Evolutionary conservation across 2,797 vertebrate species (phyloP), one percentile per base, ranked within the genome.

Genomic region (Synaphobranchus kaupii): DNA sequence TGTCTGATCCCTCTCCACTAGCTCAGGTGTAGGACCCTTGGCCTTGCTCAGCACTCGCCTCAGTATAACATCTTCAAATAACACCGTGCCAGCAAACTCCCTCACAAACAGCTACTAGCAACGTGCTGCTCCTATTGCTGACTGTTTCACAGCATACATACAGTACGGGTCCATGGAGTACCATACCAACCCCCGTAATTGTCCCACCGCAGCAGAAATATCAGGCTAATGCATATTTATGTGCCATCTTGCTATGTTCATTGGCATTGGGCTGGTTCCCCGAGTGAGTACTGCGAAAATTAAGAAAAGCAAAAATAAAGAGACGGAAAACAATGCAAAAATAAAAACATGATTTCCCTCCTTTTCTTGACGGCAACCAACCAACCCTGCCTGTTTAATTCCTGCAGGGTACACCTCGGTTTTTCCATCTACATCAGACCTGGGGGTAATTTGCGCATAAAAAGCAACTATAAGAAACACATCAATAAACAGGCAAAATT

Each of bases 1-100:
- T 34, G 20, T 34, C 25, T 28, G 10, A 73, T 25, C 44, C 4
- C 25, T 48, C 76, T 28, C 13, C 22, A 17, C 47, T n/a, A 28
- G 44, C 58, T 68, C 60, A 71, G 86, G 63, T 84, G 31, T 54
- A 48, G 50, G 34, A 50, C 60, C 56, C 83, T 44, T 68, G 44
- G 52, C 86, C 15, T 78, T 52, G 66, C 50, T 47, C 82, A 50
- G 9, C 83, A 20, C 34, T 39, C 73, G 1, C 73, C 86, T 34
- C 39, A 31, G 52, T 54, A 31, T 17, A 83, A 83, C 17, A 12
- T 34, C 50, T 58, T n/a, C 34, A 63, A 60, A 87, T 52, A 84
- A 66, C 66, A 56, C 48, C 2, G 50, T 68, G 50, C 4, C 39
- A 84, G 58, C 34, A 84, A 66, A 63, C 56, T 25, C 22, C 84